Evolutionary conservation across 2,113 vertebrate genomes (phyloP).

Genomic region (Bubo bubo): DNA sequence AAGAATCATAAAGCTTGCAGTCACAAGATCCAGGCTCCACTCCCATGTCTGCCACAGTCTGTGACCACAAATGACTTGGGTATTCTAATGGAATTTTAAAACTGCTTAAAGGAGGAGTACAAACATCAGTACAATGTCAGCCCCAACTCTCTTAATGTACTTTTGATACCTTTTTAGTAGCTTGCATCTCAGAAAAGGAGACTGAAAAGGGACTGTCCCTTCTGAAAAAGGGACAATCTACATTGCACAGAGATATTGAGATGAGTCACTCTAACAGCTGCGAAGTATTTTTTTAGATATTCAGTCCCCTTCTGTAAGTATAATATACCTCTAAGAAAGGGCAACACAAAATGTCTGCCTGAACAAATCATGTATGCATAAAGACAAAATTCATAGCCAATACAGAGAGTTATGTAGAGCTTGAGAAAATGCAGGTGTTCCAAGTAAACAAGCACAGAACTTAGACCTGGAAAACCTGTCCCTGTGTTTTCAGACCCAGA

Average conservation of each 20-base stretch:
- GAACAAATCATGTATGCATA: neutral
- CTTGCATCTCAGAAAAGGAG: neutral
- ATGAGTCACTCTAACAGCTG: neutral
- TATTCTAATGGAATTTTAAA: neutral
- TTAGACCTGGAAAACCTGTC: neutral
- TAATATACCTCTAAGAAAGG: neutral
- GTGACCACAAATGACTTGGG: neutral
- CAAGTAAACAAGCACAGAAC: neutral
- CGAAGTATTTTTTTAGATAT: neutral
- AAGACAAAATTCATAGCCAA: neutral
- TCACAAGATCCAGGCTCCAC: neutral
- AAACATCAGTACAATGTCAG: neutral
- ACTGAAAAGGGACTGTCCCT: neutral
- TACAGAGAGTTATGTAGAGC: neutral
- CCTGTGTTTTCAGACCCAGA: neutral
- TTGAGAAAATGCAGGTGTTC: neutral
- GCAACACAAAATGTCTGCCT: neutral
- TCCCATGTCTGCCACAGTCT: neutral
- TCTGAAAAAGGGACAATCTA: neutral
- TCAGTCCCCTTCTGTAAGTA: neutral
- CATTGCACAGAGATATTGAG: neutral
- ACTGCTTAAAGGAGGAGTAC: neutral
- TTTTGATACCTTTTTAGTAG: neutral
- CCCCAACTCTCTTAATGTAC: neutral
- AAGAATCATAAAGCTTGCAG: neutral